Evolutionary conservation across 2,113 vertebrate genomes (phyloP).

Genomic region (Dissostichus mawsoni): DNA sequence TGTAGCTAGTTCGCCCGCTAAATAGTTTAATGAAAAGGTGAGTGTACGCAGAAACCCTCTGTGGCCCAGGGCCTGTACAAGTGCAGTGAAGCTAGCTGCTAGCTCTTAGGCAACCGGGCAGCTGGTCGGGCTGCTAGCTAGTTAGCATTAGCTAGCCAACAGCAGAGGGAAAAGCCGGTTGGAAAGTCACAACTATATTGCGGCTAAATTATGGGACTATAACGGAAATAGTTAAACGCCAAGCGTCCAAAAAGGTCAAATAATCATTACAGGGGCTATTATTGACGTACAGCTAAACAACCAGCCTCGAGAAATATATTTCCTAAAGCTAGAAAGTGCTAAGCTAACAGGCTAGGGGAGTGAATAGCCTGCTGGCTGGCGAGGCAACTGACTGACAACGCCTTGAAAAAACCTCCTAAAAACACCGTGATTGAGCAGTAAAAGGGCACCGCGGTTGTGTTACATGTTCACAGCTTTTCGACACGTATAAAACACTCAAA

Average conservation of each 20-base stretch:
- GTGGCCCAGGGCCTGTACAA: constrained; percentile 64
- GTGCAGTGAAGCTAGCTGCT: constrained; percentile 54
- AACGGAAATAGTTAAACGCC: background rate
- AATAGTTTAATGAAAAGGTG: constrained; percentile 39
- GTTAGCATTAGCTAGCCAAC: constrained; percentile 74
- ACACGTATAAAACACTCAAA: background rate
- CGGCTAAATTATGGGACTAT: background rate
- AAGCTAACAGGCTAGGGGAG: constrained; percentile 76
- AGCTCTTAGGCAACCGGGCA: constrained; percentile 51
- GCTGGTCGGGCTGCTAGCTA: constrained; percentile 51
- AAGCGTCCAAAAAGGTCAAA: background rate
- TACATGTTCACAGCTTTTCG: constrained; percentile 6
- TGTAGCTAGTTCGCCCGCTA: constrained; percentile 21
- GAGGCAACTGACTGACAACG: constrained; percentile 81
- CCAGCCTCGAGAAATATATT: constrained; percentile 56
- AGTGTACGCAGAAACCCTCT: constrained; percentile 39
- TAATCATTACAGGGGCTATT: accelerated
- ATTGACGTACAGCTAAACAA: background rate
- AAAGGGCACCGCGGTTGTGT: constrained; percentile 3
- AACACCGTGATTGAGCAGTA: constrained; percentile 30
- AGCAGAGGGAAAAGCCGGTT: constrained; percentile 78
- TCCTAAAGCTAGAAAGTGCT: constrained; percentile 73
- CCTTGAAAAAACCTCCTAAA: constrained; percentile 75
- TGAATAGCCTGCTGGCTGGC: constrained; percentile 78
- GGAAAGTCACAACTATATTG: constrained; percentile 70